Evolutionary conservation across 2,888 invertebrate species (phyloP), one percentile per base, ranked within the genome.

Genomic region (Hydrotaea diabolus): DNA sequence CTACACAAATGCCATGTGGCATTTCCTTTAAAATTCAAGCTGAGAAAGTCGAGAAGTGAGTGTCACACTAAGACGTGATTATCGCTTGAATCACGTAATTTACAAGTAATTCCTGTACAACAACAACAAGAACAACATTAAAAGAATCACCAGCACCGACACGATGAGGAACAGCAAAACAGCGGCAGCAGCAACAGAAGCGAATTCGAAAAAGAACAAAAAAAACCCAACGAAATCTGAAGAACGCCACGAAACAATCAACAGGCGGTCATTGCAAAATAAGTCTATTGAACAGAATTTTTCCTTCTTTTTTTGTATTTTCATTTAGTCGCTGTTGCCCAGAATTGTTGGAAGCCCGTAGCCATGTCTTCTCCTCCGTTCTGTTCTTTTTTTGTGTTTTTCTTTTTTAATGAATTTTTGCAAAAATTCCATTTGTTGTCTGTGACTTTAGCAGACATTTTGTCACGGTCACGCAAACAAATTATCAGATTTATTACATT

Each of bases 41-140:
- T 79, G 84, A 64, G 81, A 76, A 73, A 78, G 76, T 77, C 81
- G 69, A 31, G 31, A 81, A 81, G 76, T 75, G 74, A 81, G 84
- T 85, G 72, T 82, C 85, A 79, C 80, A 82, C 82, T 75, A 80
- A 69, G 80, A 86, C 87, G 87, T 87, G 87, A 85, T 87, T 86
- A 87, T 87, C 87, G 86, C 84, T 84, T 86, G 83, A 73, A 86
- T 87, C 87, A 87, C 87, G 87, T 87, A 87, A 87, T 84, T 85
- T 85, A 85, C 84, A 85, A 85, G 66, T 78, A 81, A 79, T 84
- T 84, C 82, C 84, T 86, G 86, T 82, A 72, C 73, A 86, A 64
- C 78, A 77, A 76, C 69, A 80, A 55, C 62, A 59, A 31, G 75
- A 78, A 64, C 72, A 5, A 19, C n/a, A 49, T 36, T 4, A 15